These are phyloP conservation scores for Phaenicophaeus curvirostris DNA, from an alignment of 2,797 vertebrate species.

Conservation along the genomic window DNA sequence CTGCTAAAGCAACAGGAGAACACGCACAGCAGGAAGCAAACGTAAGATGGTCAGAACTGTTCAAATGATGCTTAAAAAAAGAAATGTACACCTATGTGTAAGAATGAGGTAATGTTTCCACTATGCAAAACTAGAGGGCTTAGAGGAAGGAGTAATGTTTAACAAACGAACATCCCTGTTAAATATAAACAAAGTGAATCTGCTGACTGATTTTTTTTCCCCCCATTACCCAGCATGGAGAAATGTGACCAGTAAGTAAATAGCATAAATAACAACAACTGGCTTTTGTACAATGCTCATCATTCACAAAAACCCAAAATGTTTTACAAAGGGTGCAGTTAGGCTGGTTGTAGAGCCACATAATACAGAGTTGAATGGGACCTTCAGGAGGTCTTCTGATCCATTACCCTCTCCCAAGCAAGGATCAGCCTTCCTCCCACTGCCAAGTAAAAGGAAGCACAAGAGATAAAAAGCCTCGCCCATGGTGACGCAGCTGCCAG, in stretches of 20 bases:
- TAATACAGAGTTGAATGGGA: neutral
- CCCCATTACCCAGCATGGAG: neutral
- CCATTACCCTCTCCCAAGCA: neutral
- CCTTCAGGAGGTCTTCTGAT: neutral
- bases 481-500: neutral
- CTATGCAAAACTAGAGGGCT: neutral
- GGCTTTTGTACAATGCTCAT: neutral
- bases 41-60: neutral
- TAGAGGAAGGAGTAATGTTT: neutral
- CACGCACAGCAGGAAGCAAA: neutral
- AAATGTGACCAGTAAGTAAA: slow-evolving; percentile 39
- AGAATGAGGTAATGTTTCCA: neutral
- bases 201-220: neutral
- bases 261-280: slow-evolving; percentile 36
- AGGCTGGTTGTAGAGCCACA: neutral
- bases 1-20: neutral
- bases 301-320: neutral
- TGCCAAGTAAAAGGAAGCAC: neutral
- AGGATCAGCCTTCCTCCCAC: neutral
- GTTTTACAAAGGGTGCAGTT: neutral
- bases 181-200: slow-evolving; percentile 13
- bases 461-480: neutral
- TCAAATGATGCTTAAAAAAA: neutral
- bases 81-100: neutral
- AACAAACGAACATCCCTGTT: neutral